A percentile compares a stretch with the other conserved stretches of the same genome.
Evolutionary conservation across 2,113 vertebrate species (phyloP).

Genomic region (Herpetotheres cachinnans): DNA sequence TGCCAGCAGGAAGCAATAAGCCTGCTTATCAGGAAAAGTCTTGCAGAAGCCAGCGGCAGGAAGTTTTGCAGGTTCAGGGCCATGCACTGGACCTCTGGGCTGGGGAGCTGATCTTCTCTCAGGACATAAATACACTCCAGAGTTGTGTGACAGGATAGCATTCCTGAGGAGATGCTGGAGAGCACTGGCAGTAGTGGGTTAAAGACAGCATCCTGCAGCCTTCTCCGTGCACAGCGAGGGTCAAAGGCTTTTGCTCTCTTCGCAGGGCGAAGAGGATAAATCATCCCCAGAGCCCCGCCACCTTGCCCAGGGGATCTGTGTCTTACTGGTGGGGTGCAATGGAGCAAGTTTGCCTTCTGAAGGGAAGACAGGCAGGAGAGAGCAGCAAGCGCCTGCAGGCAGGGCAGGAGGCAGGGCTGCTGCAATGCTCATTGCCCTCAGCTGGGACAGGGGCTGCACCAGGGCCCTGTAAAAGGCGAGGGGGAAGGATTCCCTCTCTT

Average conservation of each 20-base stretch:
- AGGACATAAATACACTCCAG: background rate
- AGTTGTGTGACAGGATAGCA: fast-evolving
- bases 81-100: fast-evolving
- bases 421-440: background rate
- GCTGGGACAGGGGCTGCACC: background rate
- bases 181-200: fast-evolving
- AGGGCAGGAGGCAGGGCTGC: background rate
- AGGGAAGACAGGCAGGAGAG: background rate
- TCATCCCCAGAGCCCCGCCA: fast-evolving
- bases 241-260: too few species aligned
- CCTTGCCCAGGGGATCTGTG: background rate
- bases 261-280: background rate
- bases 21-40: background rate
- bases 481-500: fast-evolving
- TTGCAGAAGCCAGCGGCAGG: background rate
- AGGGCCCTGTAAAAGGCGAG: background rate
- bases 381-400: background rate
- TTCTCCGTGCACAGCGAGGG: background rate
- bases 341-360: background rate
- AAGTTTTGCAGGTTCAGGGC: background rate
- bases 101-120: fast-evolving
- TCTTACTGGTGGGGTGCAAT: background rate
- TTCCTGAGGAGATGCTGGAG: background rate
- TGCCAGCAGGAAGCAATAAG: slow-evolving; percentile 11
- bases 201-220: background rate